A percentile compares a stretch with the other conserved stretches of the same genome.
phyloP scores from a whole-genome alignment of 1,140 invertebrate species.

The Drosophila kanapiae region DNA sequence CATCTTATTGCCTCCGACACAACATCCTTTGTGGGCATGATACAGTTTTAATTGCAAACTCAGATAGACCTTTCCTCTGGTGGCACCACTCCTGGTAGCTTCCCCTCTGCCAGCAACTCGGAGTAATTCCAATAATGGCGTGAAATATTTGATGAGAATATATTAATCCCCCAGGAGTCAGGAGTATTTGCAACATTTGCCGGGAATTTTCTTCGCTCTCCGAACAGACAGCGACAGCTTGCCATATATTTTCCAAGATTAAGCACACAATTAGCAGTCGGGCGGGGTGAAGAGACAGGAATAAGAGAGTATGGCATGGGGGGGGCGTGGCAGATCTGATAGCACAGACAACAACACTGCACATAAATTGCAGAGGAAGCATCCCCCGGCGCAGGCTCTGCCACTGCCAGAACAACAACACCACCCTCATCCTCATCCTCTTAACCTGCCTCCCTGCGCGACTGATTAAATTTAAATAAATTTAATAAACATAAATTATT shows the following conservation, averaged over 20 bases:
- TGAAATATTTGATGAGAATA: constrained; percentile 84
- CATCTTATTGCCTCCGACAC: background rate
- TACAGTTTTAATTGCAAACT: constrained; percentile 35
- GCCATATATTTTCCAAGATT: constrained; percentile 78
- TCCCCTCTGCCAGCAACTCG: background rate
- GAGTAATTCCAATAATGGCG: constrained; percentile 79
- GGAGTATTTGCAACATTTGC: constrained; percentile 71
- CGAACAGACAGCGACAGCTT: constrained; percentile 59
- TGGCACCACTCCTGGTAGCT: background rate
- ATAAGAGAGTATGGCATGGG: constrained; percentile 17
- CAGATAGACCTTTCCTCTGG: constrained; percentile 4
- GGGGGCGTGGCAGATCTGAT: constrained; percentile 59
- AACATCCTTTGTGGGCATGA: constrained; percentile 1
- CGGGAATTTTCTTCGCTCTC: constrained; percentile 24
- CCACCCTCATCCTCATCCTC: constrained; percentile 10
- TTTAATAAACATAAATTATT: constrained; percentile 85
- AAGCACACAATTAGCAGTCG: constrained; percentile 80
- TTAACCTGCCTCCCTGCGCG: constrained; percentile 33
- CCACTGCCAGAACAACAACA: constrained; percentile 14
- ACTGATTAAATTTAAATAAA: constrained; percentile 85
- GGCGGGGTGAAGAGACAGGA: constrained; percentile 5
- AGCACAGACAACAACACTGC: constrained; percentile 63
- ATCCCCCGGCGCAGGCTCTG: constrained; percentile 40
- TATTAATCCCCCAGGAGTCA: constrained; percentile 74
- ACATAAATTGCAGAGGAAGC: constrained; percentile 79